Conservation (phyloP, 2,797 vertebrate species). For the Fistularia tabacaria region DNA sequence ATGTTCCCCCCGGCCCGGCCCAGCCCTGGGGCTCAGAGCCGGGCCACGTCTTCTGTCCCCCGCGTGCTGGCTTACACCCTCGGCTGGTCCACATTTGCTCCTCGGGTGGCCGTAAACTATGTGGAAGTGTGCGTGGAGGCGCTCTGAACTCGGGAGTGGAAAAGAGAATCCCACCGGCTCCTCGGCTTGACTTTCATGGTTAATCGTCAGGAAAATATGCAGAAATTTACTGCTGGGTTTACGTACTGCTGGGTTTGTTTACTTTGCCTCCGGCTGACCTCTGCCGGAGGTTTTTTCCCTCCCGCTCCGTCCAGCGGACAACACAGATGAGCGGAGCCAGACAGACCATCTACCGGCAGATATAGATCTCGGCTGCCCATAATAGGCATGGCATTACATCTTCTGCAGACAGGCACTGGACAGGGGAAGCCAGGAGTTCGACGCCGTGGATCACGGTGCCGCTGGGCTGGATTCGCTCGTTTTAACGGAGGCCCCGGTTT, state of each 20-base stretch:
- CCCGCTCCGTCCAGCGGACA: constrained; percentile 38
- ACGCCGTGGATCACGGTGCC: constrained; percentile 23
- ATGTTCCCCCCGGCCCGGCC: too few species aligned
- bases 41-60: constrained; percentile 22
- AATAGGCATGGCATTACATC: constrained; percentile 55
- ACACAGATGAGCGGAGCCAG: constrained; percentile 58
- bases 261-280: constrained; percentile 53
- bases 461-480: constrained; percentile 24
- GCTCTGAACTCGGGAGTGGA: neutral
- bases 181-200: neutral
- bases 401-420: constrained; percentile 41
- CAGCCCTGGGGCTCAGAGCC: constrained; percentile 25
- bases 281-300: constrained; percentile 46
- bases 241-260: constrained; percentile 7
- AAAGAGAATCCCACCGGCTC: constrained; percentile 1
- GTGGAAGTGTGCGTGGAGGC: neutral
- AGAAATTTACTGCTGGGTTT: neutral
- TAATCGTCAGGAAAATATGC: too few species aligned
- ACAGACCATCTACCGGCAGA: constrained; percentile 53
- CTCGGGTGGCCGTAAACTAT: constrained; percentile 4
- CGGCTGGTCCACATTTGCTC: constrained; percentile 12
- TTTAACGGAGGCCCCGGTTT: too few species aligned
- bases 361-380: constrained; percentile 64
- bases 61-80: constrained; percentile 15
- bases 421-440: neutral